Percentiles rank a stretch among this genome's conserved stretches.
Conservation (phyloP, 2,113 vertebrate genomes). For the Ceyx margarethae region DNA sequence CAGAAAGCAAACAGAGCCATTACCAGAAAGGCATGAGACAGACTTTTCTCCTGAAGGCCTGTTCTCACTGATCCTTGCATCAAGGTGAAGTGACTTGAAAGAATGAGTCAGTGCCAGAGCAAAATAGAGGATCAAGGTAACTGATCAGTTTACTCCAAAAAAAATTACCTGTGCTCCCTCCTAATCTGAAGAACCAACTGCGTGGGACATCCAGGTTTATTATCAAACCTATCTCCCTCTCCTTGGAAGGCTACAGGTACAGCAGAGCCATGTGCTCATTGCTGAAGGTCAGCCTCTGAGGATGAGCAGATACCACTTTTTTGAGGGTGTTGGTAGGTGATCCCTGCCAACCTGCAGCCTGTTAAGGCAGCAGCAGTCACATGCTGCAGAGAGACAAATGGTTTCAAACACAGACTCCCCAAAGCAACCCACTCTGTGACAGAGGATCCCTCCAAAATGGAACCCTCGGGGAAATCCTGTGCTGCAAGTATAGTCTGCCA, state of each 20-base stretch:
- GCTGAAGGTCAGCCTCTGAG: neutral
- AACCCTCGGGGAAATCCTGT: rapidly evolving
- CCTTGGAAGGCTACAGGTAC: neutral
- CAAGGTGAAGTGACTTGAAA: neutral
- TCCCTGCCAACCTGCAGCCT: neutral
- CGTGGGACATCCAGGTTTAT: neutral
- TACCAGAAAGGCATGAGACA: neutral
- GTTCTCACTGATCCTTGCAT: neutral
- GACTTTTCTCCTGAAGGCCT: neutral
- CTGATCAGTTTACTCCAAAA: neutral
- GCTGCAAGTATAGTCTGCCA: neutral
- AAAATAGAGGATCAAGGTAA: neutral
- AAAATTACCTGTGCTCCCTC: neutral
- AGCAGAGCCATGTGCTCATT: neutral
- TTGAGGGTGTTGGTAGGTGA: neutral
- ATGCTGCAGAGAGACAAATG: neutral
- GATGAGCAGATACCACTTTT: neutral
- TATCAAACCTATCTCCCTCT: neutral
- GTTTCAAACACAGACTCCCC: neutral
- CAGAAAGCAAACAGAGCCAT: neutral
- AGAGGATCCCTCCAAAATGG: neutral
- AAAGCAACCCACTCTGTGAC: neutral
- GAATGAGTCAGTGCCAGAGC: neutral
- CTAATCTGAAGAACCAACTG: neutral
- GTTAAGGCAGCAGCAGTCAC: neutral